Conservation (phyloP, 1,140 invertebrate genomes). For the Anoplophora glabripennis region DNA sequence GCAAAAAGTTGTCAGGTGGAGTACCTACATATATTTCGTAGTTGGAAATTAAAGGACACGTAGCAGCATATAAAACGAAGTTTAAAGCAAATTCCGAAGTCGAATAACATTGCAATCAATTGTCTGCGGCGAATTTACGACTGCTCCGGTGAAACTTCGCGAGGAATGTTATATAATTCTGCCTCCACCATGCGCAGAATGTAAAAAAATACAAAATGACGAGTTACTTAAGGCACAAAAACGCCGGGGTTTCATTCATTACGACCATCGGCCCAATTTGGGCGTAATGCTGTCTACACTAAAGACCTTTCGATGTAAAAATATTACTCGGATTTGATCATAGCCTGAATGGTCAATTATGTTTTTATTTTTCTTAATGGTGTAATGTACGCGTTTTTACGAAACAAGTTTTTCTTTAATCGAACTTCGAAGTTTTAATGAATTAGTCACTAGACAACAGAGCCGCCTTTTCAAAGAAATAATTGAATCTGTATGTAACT, state of each 20-base stretch:
- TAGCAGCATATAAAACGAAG: slow-evolving; percentile 20
- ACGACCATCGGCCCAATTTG: neutral
- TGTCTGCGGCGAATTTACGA: slow-evolving; percentile 11
- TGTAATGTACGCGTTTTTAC: too few species aligned
- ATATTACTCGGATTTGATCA: too few species aligned
- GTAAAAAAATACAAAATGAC: slow-evolving; percentile 5
- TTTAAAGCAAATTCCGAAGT: slow-evolving; percentile 21
- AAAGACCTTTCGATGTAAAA: too few species aligned
- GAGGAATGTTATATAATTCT: slow-evolving; percentile 20
- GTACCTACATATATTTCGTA: slow-evolving; percentile 17
- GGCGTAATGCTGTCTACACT: too few species aligned
- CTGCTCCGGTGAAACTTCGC: neutral
- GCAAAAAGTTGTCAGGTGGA: slow-evolving; percentile 11
- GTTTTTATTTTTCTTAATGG: too few species aligned
- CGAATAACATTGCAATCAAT: slow-evolving; percentile 22
- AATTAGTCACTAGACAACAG: too few species aligned
- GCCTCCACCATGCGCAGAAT: slow-evolving; percentile 16
- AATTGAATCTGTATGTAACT: too few species aligned
- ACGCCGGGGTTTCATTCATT: slow-evolving; percentile 3
- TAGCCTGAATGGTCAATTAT: too few species aligned
- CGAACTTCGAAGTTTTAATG: too few species aligned
- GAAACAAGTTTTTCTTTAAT: too few species aligned
- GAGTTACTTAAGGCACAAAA: slow-evolving; percentile 11
- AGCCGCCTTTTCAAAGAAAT: too few species aligned
- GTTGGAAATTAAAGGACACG: slow-evolving; percentile 21